phyloP scores from a whole-genome alignment of 2,797 vertebrate species.

The Protonibea diacanthus region DNA sequence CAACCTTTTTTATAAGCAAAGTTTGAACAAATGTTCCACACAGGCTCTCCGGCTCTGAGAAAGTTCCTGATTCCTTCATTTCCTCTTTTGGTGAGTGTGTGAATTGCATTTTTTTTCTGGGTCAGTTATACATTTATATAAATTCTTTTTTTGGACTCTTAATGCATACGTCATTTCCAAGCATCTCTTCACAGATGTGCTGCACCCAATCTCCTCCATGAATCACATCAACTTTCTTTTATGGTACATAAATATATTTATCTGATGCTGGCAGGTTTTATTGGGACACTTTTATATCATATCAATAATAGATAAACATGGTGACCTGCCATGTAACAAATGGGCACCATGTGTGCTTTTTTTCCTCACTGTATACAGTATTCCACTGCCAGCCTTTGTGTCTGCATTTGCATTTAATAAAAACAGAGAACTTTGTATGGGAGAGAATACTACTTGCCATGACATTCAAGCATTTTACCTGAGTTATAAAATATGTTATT shows the following conservation, averaged over 20 bases:
- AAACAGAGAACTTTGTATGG: not conserved
- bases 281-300: slow-evolving; percentile 76
- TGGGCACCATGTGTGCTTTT: slow-evolving; percentile 47
- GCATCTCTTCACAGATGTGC: slow-evolving; percentile 32
- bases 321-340: slow-evolving; percentile 61
- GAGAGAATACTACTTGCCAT: not conserved
- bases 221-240: slow-evolving; percentile 61
- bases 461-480: slow-evolving; percentile 2
- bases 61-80: not conserved
- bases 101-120: slow-evolving; percentile 3
- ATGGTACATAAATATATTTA: slow-evolving; percentile 77
- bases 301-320: slow-evolving; percentile 79
- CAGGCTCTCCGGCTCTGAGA: not conserved
- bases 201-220: slow-evolving; percentile 65
- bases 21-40: not conserved
- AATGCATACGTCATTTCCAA: slow-evolving; percentile 6
- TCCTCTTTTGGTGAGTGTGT: slow-evolving; percentile 1
- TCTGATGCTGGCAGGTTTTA: slow-evolving; percentile 72
- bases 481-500: not conserved
- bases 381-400: not conserved
- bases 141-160: slow-evolving; percentile 10
- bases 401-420: slow-evolving; percentile 26
- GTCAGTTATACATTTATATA: slow-evolving; percentile 1
- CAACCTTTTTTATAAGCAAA: not conserved
- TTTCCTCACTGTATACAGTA: slow-evolving; percentile 20